These are phyloP conservation scores for Lipotes vexillifer DNA, from an alignment of 2,113 vertebrate species.

Conservation along the genomic window DNA sequence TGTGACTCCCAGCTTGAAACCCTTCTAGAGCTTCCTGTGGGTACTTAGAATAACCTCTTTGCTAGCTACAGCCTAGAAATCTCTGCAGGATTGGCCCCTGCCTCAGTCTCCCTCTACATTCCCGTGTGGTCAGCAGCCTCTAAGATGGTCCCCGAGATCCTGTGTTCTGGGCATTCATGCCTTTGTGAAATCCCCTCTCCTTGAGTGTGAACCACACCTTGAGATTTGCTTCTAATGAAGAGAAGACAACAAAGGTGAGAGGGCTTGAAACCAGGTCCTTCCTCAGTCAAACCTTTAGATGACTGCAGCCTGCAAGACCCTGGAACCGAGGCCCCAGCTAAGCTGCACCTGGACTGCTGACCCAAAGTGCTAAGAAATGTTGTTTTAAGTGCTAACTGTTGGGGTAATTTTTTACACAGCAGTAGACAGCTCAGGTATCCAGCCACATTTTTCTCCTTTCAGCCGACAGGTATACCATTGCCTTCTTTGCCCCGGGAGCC, in stretches of 20 bases:
- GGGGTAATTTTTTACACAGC: neutral
- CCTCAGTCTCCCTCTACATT: neutral
- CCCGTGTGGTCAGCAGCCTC: neutral
- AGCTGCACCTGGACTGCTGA: too few species aligned
- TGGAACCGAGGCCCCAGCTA: neutral
- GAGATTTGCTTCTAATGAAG: neutral
- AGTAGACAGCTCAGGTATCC: too few species aligned
- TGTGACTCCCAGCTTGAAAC: neutral
- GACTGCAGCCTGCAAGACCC: neutral
- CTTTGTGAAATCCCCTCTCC: neutral
- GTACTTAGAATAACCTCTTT: too few species aligned
- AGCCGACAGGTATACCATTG: neutral
- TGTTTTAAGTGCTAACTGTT: neutral
- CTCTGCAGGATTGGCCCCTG: neutral
- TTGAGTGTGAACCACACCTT: neutral
- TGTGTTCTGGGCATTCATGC: neutral
- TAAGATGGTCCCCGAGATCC: neutral
- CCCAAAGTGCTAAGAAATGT: neutral
- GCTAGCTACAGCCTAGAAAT: neutral
- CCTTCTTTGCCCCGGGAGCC: too few species aligned
- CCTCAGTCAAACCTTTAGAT: neutral
- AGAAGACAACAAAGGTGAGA: neutral
- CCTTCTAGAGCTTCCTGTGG: neutral
- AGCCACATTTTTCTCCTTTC: neutral
- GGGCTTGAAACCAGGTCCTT: neutral